Conservation (phyloP, 1,140 invertebrate genomes). For the Trissolcus basalis region DNA sequence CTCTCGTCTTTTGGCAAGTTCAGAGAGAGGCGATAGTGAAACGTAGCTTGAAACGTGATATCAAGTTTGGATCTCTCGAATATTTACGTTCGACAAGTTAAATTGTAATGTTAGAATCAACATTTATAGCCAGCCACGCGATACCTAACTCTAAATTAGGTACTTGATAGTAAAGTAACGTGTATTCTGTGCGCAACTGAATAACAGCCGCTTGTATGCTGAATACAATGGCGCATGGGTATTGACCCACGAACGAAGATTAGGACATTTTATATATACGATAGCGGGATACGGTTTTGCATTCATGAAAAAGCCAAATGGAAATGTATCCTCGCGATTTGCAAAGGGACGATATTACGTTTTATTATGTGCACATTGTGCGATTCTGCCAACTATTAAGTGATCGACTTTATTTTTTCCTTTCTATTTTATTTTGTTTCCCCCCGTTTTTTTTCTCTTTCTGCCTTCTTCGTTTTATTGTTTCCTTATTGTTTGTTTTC, state of each 20-base stretch:
- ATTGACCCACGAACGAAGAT: conserved; percentile 48
- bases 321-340: conserved; percentile 43
- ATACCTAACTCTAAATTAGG: conserved; percentile 48
- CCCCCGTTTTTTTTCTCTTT: conserved; percentile 23
- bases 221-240: conserved; percentile 41
- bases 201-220: conserved; percentile 40
- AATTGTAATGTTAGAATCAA: conserved; percentile 43
- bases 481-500: conserved; percentile 3
- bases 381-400: conserved; percentile 43
- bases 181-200: conserved; percentile 24
- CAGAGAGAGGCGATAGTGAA: not conserved
- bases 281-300: conserved; percentile 29
- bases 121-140: conserved; percentile 39
- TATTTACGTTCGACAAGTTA: conserved; percentile 41
- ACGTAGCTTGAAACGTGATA: conserved; percentile 18
- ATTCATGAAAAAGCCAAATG: conserved; percentile 55
- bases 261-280: conserved; percentile 47
- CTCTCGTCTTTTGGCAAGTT: conserved; percentile 19
- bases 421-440: conserved; percentile 6
- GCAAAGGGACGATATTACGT: conserved; percentile 35
- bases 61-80: conserved; percentile 30
- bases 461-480: conserved; percentile 3
- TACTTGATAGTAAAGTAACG: conserved; percentile 44
- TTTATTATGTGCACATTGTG: conserved; percentile 41
- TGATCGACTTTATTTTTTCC: conserved; percentile 20